Base-by-base conservation (phyloP, 2,797 vertebrate genomes). In the Vespertilio murinus region DNA sequence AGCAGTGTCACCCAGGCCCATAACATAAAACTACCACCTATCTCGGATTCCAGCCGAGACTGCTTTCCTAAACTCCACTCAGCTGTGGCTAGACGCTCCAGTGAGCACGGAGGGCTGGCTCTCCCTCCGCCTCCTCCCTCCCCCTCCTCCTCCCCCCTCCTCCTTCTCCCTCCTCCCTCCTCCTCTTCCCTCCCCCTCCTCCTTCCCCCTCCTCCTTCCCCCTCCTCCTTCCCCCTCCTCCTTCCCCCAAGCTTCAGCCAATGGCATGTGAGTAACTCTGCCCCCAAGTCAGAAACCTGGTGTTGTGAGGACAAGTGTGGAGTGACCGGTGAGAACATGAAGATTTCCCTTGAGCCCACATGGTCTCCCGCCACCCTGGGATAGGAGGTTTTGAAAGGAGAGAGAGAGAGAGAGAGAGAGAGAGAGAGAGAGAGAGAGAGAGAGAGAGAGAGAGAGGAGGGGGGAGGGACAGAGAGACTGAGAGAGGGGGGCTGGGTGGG, bases 371-470 rank as follows among this genome's bases (percentile, higher is more conserved):
- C 28, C 25, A 7, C n/a, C 33, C 38, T 33, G 30, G 35, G 23
- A 30, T 7, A 52, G 67, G 16, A 61, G 69, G 28, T 84, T 89
- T 70, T 49, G 33, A n/a, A 59, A 71, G 35, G 45, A 40, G 33
- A 61, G 35, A 38, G 69, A 23, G 45, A 35, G 28, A 42, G 10
- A 2, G 6, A 17, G 30, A 45, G 2, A 22, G 28, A 38, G 40
- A 30, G 14, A 59, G 22, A 20, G 52, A 2, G 9, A 35, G 6
- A 47, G 52, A n/a, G 42, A 54, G 22, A 45, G 12, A 45, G 10
- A 4, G 6, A 22, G n/a, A n/a, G 1, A 54, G 1, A 28, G 20
- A 38, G 33, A 30, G 10, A 67, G 22, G 11, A 22, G 30, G 0
- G 25, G 49, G 6, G 6, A 22, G n/a, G n/a, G 1, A 54, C 1